Evolutionary conservation across 2,888 invertebrate genomes (phyloP).

Genomic region (Hirudinaria manillensis): DNA sequence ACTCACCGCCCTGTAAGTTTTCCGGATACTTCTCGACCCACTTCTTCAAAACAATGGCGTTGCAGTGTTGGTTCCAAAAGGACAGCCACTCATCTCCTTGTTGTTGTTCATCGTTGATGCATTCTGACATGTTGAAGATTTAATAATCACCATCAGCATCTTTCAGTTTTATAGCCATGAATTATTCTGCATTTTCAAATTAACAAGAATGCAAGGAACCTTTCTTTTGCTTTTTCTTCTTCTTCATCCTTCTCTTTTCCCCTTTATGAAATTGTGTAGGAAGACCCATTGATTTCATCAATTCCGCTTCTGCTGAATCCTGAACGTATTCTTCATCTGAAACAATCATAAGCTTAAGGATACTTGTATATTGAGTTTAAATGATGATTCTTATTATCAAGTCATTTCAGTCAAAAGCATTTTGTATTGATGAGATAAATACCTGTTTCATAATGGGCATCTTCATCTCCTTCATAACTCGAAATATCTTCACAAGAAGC

Average conservation of each 20-base stretch:
- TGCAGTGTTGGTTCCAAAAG: slow-evolving; percentile 46
- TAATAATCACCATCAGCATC: no score
- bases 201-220: not conserved
- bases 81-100: slow-evolving; percentile 19
- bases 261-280: slow-evolving; percentile 33
- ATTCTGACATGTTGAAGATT: no score
- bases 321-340: slow-evolving; percentile 1
- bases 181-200: not conserved
- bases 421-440: not conserved
- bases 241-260: not conserved
- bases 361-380: not conserved
- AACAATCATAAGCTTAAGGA: no score
- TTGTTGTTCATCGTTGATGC: not conserved
- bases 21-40: slow-evolving; percentile 47
- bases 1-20: not conserved
- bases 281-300: slow-evolving; percentile 39
- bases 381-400: not conserved
- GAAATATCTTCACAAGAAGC: slow-evolving; percentile 2
- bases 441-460: not conserved
- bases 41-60: slow-evolving; percentile 47
- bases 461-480: slow-evolving; percentile 14
- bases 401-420: not conserved
- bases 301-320: not conserved
- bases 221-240: not conserved
- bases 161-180: no score